These are phyloP conservation scores for Epistrophella euchroma DNA, from an alignment of 2,888 invertebrate genomes.

Conservation along the genomic window DNA sequence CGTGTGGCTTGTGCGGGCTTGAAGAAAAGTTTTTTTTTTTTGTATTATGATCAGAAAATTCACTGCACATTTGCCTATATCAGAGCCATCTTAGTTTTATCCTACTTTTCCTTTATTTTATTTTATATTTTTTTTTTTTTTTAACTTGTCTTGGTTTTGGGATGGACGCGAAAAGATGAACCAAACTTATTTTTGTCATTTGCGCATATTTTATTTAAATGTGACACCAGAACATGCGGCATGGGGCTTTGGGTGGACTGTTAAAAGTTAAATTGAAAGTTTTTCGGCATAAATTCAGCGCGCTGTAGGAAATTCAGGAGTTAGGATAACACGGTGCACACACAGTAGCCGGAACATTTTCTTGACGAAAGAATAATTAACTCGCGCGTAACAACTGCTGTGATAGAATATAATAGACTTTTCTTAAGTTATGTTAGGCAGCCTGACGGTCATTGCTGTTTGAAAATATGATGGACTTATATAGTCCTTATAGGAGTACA, in stretches of 20 bases:
- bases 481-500: too few relatives aligned
- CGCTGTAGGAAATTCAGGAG: background rate
- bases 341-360: slow-evolving; percentile 37
- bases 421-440: slow-evolving; percentile 3
- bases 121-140: background rate
- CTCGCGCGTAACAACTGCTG: slow-evolving; percentile 62
- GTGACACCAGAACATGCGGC: background rate
- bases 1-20: slow-evolving; percentile 55
- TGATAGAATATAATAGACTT: slow-evolving; percentile 43
- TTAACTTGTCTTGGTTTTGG: slow-evolving; percentile 15
- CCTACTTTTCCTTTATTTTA: background rate
- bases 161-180: slow-evolving; percentile 45
- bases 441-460: background rate
- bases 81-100: slow-evolving; percentile 15
- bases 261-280: slow-evolving; percentile 68
- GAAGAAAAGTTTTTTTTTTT: slow-evolving; percentile 40
- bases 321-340: slow-evolving; percentile 9
- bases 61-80: slow-evolving; percentile 61
- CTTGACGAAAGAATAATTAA: slow-evolving; percentile 72
- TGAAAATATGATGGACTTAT: background rate
- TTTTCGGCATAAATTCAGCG: slow-evolving; percentile 64
- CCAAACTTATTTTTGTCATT: slow-evolving; percentile 72
- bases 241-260: background rate
- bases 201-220: slow-evolving; percentile 75
- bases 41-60: background rate